A percentile compares a stretch with the other conserved stretches of the same genome.
These are phyloP conservation scores for Perccottus glenii DNA, from an alignment of 2,113 vertebrate species.

Conservation along the genomic window DNA sequence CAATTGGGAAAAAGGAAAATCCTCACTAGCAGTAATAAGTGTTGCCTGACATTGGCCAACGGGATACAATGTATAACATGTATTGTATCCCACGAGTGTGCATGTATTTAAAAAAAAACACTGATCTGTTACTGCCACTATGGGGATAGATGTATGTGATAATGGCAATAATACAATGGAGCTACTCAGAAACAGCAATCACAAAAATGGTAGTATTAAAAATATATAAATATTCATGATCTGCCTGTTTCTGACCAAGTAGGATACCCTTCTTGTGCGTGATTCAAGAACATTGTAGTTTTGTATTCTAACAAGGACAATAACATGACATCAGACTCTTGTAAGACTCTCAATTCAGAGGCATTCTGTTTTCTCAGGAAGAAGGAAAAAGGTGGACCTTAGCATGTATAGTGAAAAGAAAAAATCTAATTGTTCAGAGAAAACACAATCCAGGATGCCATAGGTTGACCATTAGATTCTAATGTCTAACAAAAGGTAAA, in stretches of 20 bases:
- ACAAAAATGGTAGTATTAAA: slow-evolving; percentile 19
- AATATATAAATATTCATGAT: slow-evolving; percentile 18
- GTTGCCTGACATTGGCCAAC: not conserved
- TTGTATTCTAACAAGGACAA: slow-evolving; percentile 37
- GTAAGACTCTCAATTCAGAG: not conserved
- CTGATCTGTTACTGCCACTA: too few species aligned
- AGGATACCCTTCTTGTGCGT: slow-evolving; percentile 54
- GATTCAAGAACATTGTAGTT: slow-evolving; percentile 40
- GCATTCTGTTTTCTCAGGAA: slow-evolving; percentile 16
- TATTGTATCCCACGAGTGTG: not conserved
- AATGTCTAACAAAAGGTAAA: slow-evolving; percentile 15
- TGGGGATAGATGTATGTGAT: too few species aligned
- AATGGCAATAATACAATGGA: not conserved
- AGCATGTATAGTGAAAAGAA: slow-evolving; percentile 1
- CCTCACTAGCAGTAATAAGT: slow-evolving; percentile 2
- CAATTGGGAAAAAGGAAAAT: slow-evolving; percentile 33
- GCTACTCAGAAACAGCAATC: slow-evolving; percentile 16
- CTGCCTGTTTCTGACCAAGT: slow-evolving; percentile 31
- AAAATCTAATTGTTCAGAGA: not conserved
- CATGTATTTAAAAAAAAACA: too few species aligned
- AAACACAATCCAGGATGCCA: not conserved
- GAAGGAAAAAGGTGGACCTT: not conserved
- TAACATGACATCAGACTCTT: slow-evolving; percentile 17
- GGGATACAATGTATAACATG: slow-evolving; percentile 11
- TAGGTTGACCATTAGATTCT: not conserved